Conservation (phyloP, 2,888 invertebrate species). For the Stegophylla sp. region DNA sequence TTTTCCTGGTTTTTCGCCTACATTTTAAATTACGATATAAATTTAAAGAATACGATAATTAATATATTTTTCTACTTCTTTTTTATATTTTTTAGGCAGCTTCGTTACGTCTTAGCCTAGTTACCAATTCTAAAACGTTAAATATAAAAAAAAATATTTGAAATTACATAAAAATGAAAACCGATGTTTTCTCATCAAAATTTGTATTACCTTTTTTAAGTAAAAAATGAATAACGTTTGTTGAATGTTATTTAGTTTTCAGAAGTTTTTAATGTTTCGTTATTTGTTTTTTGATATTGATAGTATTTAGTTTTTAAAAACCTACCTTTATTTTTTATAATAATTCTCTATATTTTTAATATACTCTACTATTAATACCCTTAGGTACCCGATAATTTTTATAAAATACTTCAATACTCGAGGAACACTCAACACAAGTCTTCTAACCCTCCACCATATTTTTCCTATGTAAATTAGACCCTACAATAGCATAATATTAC, state of each 20-base stretch:
- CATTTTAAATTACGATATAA: slow-evolving; percentile 43
- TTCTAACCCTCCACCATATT: not conserved
- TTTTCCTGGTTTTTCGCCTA: slow-evolving; percentile 52
- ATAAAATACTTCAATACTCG: slow-evolving; percentile 39
- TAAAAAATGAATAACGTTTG: slow-evolving; percentile 57
- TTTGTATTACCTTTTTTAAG: slow-evolving; percentile 58
- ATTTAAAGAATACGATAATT: slow-evolving; percentile 51
- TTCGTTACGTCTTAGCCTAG: slow-evolving; percentile 59
- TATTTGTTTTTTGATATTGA: slow-evolving; percentile 58
- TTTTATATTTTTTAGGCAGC: slow-evolving; percentile 59
- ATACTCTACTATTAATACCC: slow-evolving; percentile 52
- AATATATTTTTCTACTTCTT: slow-evolving; percentile 59
- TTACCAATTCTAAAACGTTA: slow-evolving; percentile 58
- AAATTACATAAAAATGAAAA: slow-evolving; percentile 50
- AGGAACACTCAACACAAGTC: slow-evolving; percentile 23
- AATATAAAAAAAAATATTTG: slow-evolving; percentile 18
- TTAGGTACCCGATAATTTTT: slow-evolving; percentile 49
- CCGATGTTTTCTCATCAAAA: slow-evolving; percentile 53
- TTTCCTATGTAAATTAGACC: slow-evolving; percentile 10
- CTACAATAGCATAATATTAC: too few species aligned
- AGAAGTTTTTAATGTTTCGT: slow-evolving; percentile 59
- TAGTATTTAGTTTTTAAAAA: slow-evolving; percentile 59
- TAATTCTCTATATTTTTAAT: slow-evolving; percentile 59
- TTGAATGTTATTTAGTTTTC: slow-evolving; percentile 59
- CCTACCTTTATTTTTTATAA: slow-evolving; percentile 59